Evolutionary conservation across 2,113 vertebrate species (phyloP).

Genomic region (Corythornis madagascariensis): DNA sequence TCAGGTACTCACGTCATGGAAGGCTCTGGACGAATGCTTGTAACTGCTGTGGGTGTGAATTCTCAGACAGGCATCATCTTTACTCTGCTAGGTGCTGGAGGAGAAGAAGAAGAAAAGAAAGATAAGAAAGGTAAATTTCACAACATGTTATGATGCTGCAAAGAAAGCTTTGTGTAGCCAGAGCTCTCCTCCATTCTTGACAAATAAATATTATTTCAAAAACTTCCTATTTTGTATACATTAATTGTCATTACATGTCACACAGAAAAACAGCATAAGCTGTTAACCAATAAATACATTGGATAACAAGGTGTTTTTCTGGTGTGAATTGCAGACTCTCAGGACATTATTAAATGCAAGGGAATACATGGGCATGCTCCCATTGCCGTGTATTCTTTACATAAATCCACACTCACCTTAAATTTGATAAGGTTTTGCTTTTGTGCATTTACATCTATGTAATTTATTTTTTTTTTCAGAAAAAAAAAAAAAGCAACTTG

Average conservation of each 20-base stretch:
- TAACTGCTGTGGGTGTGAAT: constrained; percentile 95
- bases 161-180: not conserved
- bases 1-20: constrained; percentile 99
- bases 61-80: constrained; percentile 99
- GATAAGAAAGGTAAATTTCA: constrained; percentile 93
- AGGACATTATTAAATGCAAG: not conserved
- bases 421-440: not conserved
- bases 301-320: constrained; percentile 58
- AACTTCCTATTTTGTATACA: not conserved
- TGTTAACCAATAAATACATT: constrained; percentile 51
- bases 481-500: not conserved
- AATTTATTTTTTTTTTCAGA: not conserved
- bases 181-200: not conserved
- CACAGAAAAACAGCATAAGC: constrained; percentile 37
- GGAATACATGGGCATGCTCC: not conserved
- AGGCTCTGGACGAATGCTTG: constrained; percentile 95
- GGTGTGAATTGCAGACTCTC: constrained; percentile 13
- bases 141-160: not conserved
- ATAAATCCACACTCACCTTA: not conserved
- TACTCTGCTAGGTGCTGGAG: constrained; percentile 91
- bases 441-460: not conserved
- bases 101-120: constrained; percentile 96
- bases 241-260: constrained; percentile 31
- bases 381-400: not conserved
- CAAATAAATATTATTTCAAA: not conserved